Base-by-base conservation (phyloP, 2,888 invertebrate species). In the Sepioteuthis lessoniana region DNA sequence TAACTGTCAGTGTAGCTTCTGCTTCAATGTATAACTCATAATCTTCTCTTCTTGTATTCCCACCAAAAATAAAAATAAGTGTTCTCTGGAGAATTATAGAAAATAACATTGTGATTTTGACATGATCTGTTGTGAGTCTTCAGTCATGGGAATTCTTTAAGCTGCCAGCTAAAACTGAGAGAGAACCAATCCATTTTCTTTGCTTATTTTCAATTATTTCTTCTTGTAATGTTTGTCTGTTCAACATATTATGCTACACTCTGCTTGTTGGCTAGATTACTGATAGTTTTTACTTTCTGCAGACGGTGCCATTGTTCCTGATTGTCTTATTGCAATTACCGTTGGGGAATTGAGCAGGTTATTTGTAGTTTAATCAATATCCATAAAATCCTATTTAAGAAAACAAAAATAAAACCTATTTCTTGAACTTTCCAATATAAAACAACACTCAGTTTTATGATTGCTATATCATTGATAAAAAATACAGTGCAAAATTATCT, bases 41-140 rank as follows among this genome's bases (percentile, higher is more conserved):
- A 13, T 76, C n/a, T n/a, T n/a, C 76, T n/a, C 76, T 42, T 42
- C 31, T n/a, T 76, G n/a, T n/a, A 76, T n/a, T 16, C 76, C n/a
- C 76, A 76, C n/a, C 76, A 76, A 76, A 76, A 76, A n/a, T 76
- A n/a, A 76, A n/a, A 76, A 76, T 31, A 76, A n/a, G 76, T 76
- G n/a, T n/a, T 25, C n/a, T 76, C 76, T 76, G 1, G 76, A 76
- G 76, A 76, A 13, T 76, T 16, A n/a, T 16, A 76, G 76, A 76
- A 76, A 76, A 76, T 76, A 76, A n/a, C 16, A 76, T 76, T 76
- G 76, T 10, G n/a, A 76, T 76, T 76, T 76, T 76, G 76, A 76
- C 35, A 35, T 76, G 76, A 76, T 76, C n/a, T 76, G 13, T 76
- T 76, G 76, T 76, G 76, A 76, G 76, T 76, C 76, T 76, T n/a